These are phyloP conservation scores for Empidonax alnorum DNA, from an alignment of 2,113 vertebrate genomes.

Conservation along the genomic window DNA sequence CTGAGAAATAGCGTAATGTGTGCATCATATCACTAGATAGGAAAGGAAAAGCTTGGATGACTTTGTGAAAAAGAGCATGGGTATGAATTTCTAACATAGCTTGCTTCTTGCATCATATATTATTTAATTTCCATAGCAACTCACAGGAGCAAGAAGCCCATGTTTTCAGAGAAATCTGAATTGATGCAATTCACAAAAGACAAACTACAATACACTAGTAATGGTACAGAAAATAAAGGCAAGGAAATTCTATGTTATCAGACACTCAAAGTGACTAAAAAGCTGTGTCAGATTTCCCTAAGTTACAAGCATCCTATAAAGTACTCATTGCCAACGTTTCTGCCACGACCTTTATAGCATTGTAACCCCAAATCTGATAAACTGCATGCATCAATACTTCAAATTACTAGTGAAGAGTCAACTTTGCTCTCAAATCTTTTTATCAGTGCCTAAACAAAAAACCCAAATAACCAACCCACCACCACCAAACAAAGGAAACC, in stretches of 20 bases:
- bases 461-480: not conserved
- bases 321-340: not conserved
- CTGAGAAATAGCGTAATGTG: not conserved
- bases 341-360: not conserved
- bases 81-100: not conserved
- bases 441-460: not conserved
- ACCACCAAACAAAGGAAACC: not conserved
- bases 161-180: not conserved
- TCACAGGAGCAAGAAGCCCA: not conserved
- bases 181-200: not conserved
- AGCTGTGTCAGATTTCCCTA: not conserved
- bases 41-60: not conserved
- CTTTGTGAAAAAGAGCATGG: not conserved
- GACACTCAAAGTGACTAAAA: not conserved
- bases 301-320: not conserved
- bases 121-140: constrained; percentile 43
- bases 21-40: not conserved
- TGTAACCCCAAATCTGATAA: not conserved
- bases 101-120: constrained; percentile 2
- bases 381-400: not conserved
- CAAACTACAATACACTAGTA: not conserved
- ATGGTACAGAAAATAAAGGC: not conserved
- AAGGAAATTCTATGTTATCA: not conserved
- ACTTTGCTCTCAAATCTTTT: not conserved
- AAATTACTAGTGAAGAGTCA: not conserved